A percentile compares a stretch with the other conserved stretches of the same genome.
Evolutionary conservation across 2,797 vertebrate genomes (phyloP).

Genomic region (Buphagus erythrorhynchus): DNA sequence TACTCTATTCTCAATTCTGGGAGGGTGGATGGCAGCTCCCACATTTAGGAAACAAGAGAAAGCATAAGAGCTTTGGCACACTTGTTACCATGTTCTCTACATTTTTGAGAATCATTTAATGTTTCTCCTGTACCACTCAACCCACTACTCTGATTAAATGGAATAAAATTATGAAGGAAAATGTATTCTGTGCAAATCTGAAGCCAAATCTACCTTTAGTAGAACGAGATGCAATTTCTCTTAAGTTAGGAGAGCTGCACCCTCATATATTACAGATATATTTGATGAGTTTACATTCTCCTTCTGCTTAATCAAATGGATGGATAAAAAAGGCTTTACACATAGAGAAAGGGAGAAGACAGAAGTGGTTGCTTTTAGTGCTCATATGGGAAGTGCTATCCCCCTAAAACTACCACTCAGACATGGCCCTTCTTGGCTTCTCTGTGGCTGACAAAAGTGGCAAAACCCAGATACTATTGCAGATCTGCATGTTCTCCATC

Average conservation of each 20-base stretch:
- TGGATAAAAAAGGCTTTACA: not conserved
- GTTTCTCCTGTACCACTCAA: not conserved
- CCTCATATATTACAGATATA: not conserved
- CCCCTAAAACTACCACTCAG: not conserved
- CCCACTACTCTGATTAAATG: not conserved
- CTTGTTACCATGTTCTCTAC: not conserved
- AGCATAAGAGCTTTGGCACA: not conserved
- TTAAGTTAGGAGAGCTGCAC: not conserved
- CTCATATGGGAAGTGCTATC: not conserved
- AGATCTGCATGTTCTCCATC: not conserved
- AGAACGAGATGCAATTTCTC: not conserved
- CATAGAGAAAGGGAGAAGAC: not conserved
- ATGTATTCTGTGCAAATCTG: not conserved
- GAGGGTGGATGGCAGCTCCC: not conserved
- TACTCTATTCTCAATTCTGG: not conserved
- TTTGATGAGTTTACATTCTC: not conserved
- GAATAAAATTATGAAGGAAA: not conserved
- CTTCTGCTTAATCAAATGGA: not conserved
- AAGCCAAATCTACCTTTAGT: not conserved
- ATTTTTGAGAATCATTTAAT: not conserved
- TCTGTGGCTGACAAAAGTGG: not conserved
- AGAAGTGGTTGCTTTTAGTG: not conserved
- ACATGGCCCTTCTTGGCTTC: not conserved
- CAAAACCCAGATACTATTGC: not conserved
- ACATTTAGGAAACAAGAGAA: not conserved